Base-by-base conservation (phyloP, 2,797 vertebrate genomes). In the Dendrocincla tyrannina region DNA sequence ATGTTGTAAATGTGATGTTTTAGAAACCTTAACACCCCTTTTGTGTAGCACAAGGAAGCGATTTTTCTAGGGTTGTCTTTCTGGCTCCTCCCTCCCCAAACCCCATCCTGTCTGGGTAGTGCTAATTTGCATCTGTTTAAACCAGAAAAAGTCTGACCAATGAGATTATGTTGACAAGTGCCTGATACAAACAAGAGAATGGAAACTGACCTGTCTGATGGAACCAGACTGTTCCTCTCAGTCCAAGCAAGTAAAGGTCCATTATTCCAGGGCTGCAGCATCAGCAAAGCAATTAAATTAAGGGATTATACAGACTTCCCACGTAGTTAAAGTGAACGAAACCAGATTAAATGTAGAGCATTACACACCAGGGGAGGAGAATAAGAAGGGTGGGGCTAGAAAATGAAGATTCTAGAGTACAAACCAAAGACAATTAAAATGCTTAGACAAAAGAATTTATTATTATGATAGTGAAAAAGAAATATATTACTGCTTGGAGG, bases 201-300 rank as follows among this genome's bases (percentile, higher is more conserved):
- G 32, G 41, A 44, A 84, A 41, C 58, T 90, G 42, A 47, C 10
- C 6, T 62, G 50, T 78, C 79, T 93, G 89, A 95, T 94, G 56
- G 83, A 86, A 80, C 25, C 75, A 85, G 59, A 12, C 70, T 81
- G 27, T 55, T 82, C 11, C 35, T 77, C 74, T 83, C 64, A 85
- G 75, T 47, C 35, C 44, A 84, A 85, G 28, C 68, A 69, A 85
- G 84, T 70, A 90, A 82, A 88, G 7, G 69, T 88, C 66, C 67
- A 80, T 95, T 92, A 91, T 91, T 82, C 23, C 25, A 79, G 52
- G 24, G 76, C 52, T 95, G 77, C 89, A 74, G 27, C 89, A 89
- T 91, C 88, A 85, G 72, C 78, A 93, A 88, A 92, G 42, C 41
- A 92, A 96, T 94, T 70, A 94, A 88, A 92, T 82, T 78, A 83